Conservation (phyloP, 2,797 vertebrate species). For the Philypnodon macrostomus region DNA sequence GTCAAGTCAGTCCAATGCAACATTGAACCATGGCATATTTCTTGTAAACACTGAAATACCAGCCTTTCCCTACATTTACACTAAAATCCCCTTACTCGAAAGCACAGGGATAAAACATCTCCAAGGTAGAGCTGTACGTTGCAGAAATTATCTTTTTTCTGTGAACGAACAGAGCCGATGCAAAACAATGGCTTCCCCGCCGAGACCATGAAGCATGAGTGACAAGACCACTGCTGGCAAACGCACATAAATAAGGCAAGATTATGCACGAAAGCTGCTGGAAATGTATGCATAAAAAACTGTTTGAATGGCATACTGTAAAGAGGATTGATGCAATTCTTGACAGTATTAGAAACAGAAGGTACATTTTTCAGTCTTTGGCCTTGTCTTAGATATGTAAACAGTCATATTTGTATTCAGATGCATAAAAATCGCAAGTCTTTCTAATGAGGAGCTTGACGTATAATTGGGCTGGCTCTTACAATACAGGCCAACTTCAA, state of each 20-base stretch:
- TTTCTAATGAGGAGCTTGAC: slow-evolving; percentile 26
- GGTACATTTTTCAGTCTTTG: background rate
- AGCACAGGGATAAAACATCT: background rate
- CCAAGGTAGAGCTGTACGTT: slow-evolving; percentile 3
- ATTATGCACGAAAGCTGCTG: slow-evolving; percentile 25
- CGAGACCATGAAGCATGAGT: slow-evolving; percentile 27
- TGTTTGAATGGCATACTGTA: background rate
- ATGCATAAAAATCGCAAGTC: slow-evolving; percentile 10
- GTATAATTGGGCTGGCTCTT: slow-evolving; percentile 21
- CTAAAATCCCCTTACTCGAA: slow-evolving; percentile 15
- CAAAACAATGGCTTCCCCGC: slow-evolving; percentile 32
- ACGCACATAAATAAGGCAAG: slow-evolving; percentile 18
- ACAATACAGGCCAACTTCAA: slow-evolving; percentile 38
- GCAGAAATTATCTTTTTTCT: slow-evolving; percentile 1
- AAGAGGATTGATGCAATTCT: slow-evolving; percentile 2
- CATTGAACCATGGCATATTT: too few relatives aligned
- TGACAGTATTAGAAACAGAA: background rate
- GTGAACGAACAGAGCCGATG: slow-evolving; percentile 11
- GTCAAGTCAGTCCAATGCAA: too few relatives aligned
- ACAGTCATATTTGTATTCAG: slow-evolving; percentile 2
- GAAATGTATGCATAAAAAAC: slow-evolving; percentile 10
- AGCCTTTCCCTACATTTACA: background rate
- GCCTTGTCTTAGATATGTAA: background rate
- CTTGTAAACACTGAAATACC: too few relatives aligned
- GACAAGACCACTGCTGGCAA: slow-evolving; percentile 31